Conservation (phyloP, 2,113 vertebrate species). For the Craseonycteris thonglongyai region DNA sequence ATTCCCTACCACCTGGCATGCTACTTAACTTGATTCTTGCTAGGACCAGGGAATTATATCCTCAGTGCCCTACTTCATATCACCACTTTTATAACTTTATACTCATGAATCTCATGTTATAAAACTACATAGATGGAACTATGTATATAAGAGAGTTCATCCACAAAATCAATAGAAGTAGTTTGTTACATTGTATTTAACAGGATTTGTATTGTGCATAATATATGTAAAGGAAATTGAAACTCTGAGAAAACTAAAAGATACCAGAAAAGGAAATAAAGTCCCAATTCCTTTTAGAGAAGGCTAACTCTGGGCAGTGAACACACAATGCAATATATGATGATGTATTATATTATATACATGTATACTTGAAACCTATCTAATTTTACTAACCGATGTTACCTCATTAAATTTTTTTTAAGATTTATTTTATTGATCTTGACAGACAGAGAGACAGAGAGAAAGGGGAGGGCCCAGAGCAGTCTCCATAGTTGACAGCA, state of each 20-base stretch:
- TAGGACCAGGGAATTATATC: not conserved
- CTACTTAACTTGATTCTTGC: conserved; percentile 1
- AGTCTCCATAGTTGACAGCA: too few species aligned
- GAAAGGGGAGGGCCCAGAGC: too few species aligned
- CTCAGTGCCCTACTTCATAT: not conserved
- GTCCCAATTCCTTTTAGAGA: not conserved
- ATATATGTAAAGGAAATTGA: not conserved
- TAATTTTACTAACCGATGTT: too few species aligned
- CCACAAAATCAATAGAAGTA: conserved; percentile 6
- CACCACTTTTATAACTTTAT: conserved; percentile 3
- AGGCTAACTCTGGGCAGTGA: not conserved
- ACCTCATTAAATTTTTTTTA: too few species aligned
- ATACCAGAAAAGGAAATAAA: not conserved
- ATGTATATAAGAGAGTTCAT: not conserved
- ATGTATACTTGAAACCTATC: too few species aligned
- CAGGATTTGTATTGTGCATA: not conserved
- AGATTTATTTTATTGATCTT: too few species aligned
- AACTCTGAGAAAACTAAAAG: conserved; percentile 5
- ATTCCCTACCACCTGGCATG: not conserved
- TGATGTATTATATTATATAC: too few species aligned
- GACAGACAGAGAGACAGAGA: too few species aligned
- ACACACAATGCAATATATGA: too few species aligned
- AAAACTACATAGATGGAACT: not conserved
- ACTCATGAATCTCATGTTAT: not conserved
- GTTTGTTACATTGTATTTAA: conserved; percentile 31